Conservation (phyloP, 2,888 invertebrate genomes). For the Drosophila formosana region DNA sequence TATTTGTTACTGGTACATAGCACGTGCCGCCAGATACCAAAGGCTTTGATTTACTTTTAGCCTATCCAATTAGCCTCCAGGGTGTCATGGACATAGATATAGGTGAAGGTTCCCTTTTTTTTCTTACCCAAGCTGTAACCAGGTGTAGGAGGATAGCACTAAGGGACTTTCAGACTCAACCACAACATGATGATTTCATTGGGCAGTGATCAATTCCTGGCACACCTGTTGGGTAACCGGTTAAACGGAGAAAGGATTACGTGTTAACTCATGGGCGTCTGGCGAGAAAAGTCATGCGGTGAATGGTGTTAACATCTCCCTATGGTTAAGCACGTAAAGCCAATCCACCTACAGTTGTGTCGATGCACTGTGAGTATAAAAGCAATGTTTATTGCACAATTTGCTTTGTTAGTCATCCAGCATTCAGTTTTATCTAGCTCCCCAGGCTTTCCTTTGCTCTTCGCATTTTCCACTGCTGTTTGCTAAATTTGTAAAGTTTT, state of each 20-base stretch:
- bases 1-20: slow-evolving; percentile 46
- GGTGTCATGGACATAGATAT: slow-evolving; percentile 23
- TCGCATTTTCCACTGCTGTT: slow-evolving; percentile 41
- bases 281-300: slow-evolving; percentile 94
- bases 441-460: background rate
- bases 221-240: slow-evolving; percentile 3
- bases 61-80: slow-evolving; percentile 42
- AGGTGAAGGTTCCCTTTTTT: background rate
- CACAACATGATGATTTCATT: slow-evolving; percentile 83
- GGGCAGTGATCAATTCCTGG: slow-evolving; percentile 11
- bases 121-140: slow-evolving; percentile 82
- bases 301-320: slow-evolving; percentile 93
- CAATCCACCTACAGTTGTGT: slow-evolving; percentile 91
- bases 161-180: slow-evolving; percentile 85
- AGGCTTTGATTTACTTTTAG: slow-evolving; percentile 68
- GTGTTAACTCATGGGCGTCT: slow-evolving; percentile 90
- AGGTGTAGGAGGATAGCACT: slow-evolving; percentile 91
- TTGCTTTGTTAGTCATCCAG: slow-evolving; percentile 55
- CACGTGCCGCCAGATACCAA: slow-evolving; percentile 75
- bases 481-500: slow-evolving; percentile 68
- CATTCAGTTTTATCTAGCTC: background rate
- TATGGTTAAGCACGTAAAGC: slow-evolving; percentile 91
- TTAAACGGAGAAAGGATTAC: slow-evolving; percentile 85
- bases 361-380: slow-evolving; percentile 47
- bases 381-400: slow-evolving; percentile 72